A percentile compares a stretch with the other conserved stretches of the same genome.
Evolutionary conservation across 2,888 invertebrate genomes (phyloP).

Genomic region (Dryomyza anilis): DNA sequence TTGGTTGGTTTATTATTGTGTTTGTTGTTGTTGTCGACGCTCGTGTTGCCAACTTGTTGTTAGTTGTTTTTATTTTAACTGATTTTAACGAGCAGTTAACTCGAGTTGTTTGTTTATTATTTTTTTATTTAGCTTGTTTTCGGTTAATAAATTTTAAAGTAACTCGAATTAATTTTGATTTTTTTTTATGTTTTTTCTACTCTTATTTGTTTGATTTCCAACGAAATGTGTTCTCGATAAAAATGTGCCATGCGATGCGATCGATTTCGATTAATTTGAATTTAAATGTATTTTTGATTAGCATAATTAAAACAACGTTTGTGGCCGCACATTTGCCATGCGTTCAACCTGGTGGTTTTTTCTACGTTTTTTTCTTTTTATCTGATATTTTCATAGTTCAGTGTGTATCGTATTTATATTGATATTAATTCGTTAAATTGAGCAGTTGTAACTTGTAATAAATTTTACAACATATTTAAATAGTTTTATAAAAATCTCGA

Average conservation of each 20-base stretch:
- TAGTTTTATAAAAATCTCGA: too few relatives aligned
- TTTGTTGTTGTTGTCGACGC: background rate
- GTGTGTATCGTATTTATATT: too few relatives aligned
- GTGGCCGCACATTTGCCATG: too few relatives aligned
- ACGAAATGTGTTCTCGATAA: conserved; percentile 31
- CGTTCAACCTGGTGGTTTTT: too few relatives aligned
- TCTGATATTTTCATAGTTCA: too few relatives aligned
- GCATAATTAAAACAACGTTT: conserved; percentile 47
- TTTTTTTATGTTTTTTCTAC: background rate
- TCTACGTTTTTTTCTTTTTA: too few relatives aligned
- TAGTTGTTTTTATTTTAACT: background rate
- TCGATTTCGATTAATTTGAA: conserved; percentile 38
- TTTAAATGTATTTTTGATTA: conserved; percentile 58
- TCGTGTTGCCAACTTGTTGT: background rate
- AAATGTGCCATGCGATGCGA: conserved; percentile 43
- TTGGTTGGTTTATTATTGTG: too few relatives aligned
- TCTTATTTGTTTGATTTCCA: conserved; percentile 14
- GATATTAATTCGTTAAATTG: too few relatives aligned
- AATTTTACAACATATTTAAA: too few relatives aligned
- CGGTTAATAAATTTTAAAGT: too few relatives aligned
- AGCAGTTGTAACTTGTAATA: too few relatives aligned
- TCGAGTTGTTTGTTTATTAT: background rate
- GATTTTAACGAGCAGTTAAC: background rate
- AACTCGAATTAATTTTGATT: background rate
- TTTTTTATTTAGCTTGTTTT: background rate